phyloP scores from a whole-genome alignment of 1,140 invertebrate species.

The Magallana angulata region DNA sequence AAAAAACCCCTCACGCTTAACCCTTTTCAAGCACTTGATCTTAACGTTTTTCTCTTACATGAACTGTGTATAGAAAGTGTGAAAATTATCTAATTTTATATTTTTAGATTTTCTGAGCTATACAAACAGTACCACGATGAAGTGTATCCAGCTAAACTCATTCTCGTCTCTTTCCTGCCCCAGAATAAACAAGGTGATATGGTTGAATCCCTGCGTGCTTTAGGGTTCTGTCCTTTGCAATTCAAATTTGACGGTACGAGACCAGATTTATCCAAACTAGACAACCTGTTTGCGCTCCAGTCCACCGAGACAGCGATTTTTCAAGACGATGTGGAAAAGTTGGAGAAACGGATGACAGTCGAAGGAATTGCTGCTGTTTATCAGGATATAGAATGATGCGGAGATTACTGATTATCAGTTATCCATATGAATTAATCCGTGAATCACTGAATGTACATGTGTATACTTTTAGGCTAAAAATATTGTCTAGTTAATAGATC shows the following conservation, averaged over 20 bases:
- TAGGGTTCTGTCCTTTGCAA: conserved; percentile 69
- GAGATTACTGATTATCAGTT: too few relatives aligned
- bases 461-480: too few relatives aligned
- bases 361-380: conserved; percentile 57
- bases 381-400: neutral
- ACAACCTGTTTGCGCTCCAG: conserved; percentile 74
- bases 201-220: conserved; percentile 61
- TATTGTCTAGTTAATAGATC: too few relatives aligned
- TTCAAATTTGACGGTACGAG: conserved; percentile 70
- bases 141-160: conserved; percentile 75
- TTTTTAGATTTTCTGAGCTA: conserved; percentile 70
- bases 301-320: conserved; percentile 64
- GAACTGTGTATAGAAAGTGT: neutral
- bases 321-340: conserved; percentile 56
- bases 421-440: too few relatives aligned
- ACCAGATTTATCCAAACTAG: conserved; percentile 78
- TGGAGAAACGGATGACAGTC: conserved; percentile 58
- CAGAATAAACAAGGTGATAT: conserved; percentile 74
- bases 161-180: conserved; percentile 77
- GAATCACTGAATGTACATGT: too few relatives aligned
- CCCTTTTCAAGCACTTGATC: too few relatives aligned
- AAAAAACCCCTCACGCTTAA: too few relatives aligned
- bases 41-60: too few relatives aligned
- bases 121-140: conserved; percentile 76
- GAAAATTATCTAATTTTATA: neutral